These are phyloP conservation scores for Chondrosia reniformis DNA, from an alignment of 37 sponge, comb jelly and placozoan genomes.

Conservation along the genomic window DNA sequence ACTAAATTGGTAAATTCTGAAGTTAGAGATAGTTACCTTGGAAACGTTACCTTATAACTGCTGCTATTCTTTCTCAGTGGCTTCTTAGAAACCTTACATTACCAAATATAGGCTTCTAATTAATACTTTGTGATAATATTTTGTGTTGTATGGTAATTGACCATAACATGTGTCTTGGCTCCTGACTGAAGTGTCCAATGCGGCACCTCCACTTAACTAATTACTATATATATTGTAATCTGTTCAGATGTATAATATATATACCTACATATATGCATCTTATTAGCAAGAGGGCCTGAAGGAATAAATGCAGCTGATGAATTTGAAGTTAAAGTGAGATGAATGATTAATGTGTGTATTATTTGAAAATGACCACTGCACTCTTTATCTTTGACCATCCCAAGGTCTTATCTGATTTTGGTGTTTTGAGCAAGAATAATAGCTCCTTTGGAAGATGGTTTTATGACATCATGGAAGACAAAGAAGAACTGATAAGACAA, in stretches of 20 bases:
- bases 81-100: too few species aligned
- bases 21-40: too few species aligned
- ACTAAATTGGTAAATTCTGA: too few species aligned
- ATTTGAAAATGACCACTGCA: background rate
- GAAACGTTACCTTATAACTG: too few species aligned
- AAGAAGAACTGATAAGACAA: slow-evolving; percentile 22
- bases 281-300: background rate
- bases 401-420: slow-evolving; percentile 1
- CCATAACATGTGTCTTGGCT: too few species aligned
- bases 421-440: background rate
- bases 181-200: too few species aligned
- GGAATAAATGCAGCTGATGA: background rate
- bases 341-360: background rate
- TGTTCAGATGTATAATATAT: background rate
- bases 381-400: background rate
- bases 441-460: slow-evolving; percentile 10
- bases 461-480: slow-evolving; percentile 20
- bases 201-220: too few species aligned
- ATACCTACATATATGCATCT: background rate
- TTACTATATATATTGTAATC: too few species aligned
- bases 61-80: too few species aligned
- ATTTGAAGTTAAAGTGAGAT: slow-evolving; percentile 6
- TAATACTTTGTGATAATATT: too few species aligned
- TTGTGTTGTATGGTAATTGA: too few species aligned
- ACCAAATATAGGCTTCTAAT: too few species aligned